Conservation (phyloP, 2,888 invertebrate genomes). For the Stictocephala bisonia region DNA sequence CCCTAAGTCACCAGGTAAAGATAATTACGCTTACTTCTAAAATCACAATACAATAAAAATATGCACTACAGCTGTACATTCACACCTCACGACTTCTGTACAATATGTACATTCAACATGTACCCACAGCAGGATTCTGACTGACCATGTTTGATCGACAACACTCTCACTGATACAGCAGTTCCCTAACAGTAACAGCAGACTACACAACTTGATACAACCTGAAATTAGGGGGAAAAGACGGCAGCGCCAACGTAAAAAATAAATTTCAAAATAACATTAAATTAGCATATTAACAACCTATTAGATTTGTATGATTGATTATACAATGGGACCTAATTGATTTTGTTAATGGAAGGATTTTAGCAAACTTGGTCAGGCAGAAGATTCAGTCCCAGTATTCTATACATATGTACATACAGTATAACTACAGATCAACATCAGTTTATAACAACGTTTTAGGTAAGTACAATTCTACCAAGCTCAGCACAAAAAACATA, state of each 20-base stretch:
- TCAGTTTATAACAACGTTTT: conserved; percentile 29
- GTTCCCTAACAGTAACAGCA: background rate
- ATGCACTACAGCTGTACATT: conserved; percentile 39
- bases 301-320: no score
- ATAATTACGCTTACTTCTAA: conserved; percentile 27
- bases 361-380: conserved; percentile 2
- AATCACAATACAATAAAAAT: conserved; percentile 41
- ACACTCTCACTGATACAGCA: no score
- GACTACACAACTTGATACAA: background rate
- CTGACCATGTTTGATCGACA: conserved; percentile 22
- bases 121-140: background rate
- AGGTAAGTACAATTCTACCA: conserved; percentile 16
- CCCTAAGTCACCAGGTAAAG: conserved; percentile 38
- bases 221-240: no score
- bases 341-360: background rate
- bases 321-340: no score
- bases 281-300: no score
- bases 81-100: conserved; percentile 18
- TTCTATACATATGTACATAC: conserved; percentile 36
- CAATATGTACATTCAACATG: conserved; percentile 28
- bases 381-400: background rate
- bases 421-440: conserved; percentile 34
- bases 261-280: no score
- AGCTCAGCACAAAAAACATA: no score
- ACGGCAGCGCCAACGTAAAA: no score